Evolutionary conservation across 2,888 invertebrate genomes (phyloP), one percentile per base, ranked within the genome.

Genomic region (Quadroppia sp.): DNA sequence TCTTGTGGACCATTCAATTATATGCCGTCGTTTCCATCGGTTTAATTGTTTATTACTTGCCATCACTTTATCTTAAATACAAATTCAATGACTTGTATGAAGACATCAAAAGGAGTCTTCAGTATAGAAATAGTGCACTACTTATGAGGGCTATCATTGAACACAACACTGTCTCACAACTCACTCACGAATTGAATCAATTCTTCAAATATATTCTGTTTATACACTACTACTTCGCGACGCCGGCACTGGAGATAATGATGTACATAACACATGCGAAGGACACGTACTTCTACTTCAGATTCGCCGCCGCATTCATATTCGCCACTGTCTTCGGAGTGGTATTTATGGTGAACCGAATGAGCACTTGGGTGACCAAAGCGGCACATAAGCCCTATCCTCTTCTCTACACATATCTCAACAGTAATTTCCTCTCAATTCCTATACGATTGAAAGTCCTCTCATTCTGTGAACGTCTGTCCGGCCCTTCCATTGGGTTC

Each of bases 11-110:
- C n/a, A n/a, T n/a, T n/a, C n/a, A n/a, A n/a, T n/a, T n/a, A n/a
- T n/a, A n/a, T n/a, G n/a, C n/a, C n/a, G n/a, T n/a, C n/a, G n/a
- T n/a, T n/a, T n/a, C n/a, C n/a, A n/a, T n/a, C n/a, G 36, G 36
- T 36, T 36, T 36, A 9, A 7, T 36, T 36, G 36, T 36, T 36
- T 4, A 9, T 36, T 36, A 20, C 20, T 50, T 7, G 3, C 20
- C 20, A 6, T 7, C 7, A 50, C 50, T 50, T 50, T 45, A 50
- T 20, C n/a, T 50, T 1, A 50, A 20, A 50, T 50, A 50, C 20
- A 17, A 50, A 20, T 50, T 50, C 50, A 50, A 20, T n/a, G 50
- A 50, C n/a, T 42, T 45, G 23, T 67, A 50, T 71, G 25, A 71
- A 50, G 23, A 69, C 1, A 59, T 36, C 25, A 23, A 50, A 20